These are phyloP conservation scores for Prolemur simus DNA, from an alignment of 2,113 vertebrate species.

Conservation along the genomic window DNA sequence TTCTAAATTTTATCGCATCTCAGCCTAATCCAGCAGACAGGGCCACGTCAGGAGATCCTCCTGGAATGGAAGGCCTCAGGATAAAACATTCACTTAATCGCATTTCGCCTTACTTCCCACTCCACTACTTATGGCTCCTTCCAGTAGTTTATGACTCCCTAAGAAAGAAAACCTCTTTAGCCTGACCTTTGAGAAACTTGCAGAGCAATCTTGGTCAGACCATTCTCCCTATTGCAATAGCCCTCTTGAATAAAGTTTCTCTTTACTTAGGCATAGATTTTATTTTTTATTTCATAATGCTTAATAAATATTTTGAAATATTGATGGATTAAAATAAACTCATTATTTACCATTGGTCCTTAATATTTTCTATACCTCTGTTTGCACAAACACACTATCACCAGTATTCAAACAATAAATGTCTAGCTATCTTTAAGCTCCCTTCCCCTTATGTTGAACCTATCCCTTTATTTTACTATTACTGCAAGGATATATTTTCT, in stretches of 20 bases:
- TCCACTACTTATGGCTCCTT: not conserved
- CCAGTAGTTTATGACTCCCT: not conserved
- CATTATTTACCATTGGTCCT: not conserved
- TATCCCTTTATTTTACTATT: not conserved
- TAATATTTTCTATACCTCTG: not conserved
- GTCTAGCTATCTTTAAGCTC: not conserved
- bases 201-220: not conserved
- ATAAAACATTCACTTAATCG: accelerated
- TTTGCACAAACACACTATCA: not conserved
- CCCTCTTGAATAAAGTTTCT: not conserved
- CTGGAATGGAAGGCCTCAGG: too few relatives aligned
- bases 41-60: not conserved
- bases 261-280: not conserved
- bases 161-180: not conserved
- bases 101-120: not conserved
- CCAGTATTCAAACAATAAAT: not conserved
- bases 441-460: not conserved
- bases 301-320: not conserved
- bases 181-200: not conserved
- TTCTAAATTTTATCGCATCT: not conserved
- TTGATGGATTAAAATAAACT: not conserved
- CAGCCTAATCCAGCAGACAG: not conserved
- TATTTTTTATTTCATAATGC: not conserved
- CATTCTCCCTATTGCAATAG: not conserved
- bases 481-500: not conserved